These are phyloP conservation scores for Trichonephila clavipes DNA, from an alignment of 1,140 invertebrate genomes.

Conservation along the genomic window DNA sequence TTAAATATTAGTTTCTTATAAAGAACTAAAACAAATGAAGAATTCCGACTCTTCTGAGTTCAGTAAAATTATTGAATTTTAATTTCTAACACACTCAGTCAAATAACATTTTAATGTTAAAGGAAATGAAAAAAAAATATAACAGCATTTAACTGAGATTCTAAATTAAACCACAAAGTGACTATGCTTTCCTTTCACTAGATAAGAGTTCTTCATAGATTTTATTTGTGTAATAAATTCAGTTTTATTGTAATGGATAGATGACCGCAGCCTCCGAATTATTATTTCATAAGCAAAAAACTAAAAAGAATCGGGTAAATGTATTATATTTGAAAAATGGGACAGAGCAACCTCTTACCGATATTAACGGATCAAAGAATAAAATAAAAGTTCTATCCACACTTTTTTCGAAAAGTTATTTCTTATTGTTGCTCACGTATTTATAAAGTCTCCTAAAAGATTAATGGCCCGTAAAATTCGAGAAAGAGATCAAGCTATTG, in stretches of 20 bases:
- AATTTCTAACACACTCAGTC: background rate
- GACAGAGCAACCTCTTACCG: background rate
- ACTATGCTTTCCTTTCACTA: background rate
- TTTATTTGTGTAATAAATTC: background rate
- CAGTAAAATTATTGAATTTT: background rate
- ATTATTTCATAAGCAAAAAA: background rate
- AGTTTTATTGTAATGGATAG: background rate
- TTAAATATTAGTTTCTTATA: too few relatives aligned
- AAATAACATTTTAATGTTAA: background rate
- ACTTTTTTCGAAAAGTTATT: background rate
- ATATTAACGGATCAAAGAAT: background rate
- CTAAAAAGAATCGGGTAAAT: background rate
- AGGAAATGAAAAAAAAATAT: background rate
- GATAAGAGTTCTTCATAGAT: background rate
- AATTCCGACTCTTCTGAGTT: background rate
- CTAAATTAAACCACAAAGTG: background rate
- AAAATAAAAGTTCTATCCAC: conserved; percentile 10
- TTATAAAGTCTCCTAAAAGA: background rate
- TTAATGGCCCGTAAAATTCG: conserved; percentile 26
- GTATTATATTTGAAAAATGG: background rate
- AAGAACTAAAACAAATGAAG: too few relatives aligned
- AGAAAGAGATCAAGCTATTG: conserved; percentile 6
- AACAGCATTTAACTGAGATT: background rate
- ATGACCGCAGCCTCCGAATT: background rate
- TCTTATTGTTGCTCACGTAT: background rate